These are phyloP conservation scores for Meles meles DNA, from an alignment of 2,113 vertebrate species.

Conservation along the genomic window DNA sequence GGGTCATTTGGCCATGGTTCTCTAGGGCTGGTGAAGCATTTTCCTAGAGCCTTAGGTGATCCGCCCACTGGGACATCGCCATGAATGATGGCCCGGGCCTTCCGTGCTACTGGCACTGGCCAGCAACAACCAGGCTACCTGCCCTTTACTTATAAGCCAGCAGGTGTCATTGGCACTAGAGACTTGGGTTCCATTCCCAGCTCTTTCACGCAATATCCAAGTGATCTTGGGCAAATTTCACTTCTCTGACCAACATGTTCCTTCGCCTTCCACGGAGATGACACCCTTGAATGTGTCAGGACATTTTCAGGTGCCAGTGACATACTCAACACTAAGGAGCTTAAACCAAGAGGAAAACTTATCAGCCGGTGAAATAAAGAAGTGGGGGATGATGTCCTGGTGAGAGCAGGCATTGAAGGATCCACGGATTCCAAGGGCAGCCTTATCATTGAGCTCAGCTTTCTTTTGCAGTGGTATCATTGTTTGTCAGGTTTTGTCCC, in stretches of 20 bases:
- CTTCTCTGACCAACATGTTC: background rate
- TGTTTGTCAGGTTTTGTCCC: background rate
- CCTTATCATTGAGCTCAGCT: background rate
- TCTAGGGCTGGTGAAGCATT: background rate
- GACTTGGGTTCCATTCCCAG: background rate
- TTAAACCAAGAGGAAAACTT: background rate
- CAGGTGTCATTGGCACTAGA: background rate
- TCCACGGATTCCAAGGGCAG: background rate
- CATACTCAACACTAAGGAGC: background rate
- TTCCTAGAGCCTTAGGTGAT: background rate
- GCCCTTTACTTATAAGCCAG: background rate
- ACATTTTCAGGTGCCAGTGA: background rate
- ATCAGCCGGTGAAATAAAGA: background rate
- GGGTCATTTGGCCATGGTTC: background rate
- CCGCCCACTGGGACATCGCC: background rate
- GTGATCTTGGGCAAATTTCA: background rate
- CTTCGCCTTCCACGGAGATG: background rate
- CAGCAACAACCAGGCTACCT: background rate
- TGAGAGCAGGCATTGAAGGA: background rate
- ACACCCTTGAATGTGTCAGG: background rate
- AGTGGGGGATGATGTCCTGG: background rate
- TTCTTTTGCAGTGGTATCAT: background rate
- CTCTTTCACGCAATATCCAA: background rate
- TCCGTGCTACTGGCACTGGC: background rate
- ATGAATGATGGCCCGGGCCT: background rate